Conservation (phyloP, 2,797 vertebrate genomes). For the Lacerta viridis region DNA sequence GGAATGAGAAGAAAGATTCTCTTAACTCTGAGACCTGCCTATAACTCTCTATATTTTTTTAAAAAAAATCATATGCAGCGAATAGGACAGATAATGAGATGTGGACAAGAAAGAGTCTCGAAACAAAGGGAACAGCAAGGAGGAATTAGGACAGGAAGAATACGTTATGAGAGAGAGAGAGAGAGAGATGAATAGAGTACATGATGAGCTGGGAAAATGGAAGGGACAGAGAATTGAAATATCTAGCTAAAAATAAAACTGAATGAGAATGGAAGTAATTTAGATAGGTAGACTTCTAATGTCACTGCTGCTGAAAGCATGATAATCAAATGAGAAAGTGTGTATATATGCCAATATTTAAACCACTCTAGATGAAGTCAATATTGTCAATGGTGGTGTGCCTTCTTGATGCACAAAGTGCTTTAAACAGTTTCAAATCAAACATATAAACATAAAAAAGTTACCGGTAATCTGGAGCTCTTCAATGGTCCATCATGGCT, state of each 20-base stretch:
- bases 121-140: constrained; percentile 1
- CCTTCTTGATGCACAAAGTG: background rate
- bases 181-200: constrained; percentile 7
- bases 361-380: background rate
- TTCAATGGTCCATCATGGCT: background rate
- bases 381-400: background rate
- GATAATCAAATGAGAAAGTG: background rate
- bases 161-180: background rate
- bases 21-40: background rate
- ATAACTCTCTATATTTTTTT: background rate
- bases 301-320: background rate
- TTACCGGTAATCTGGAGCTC: background rate
- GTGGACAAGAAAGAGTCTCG: background rate
- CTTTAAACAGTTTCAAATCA: background rate
- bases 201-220: constrained; percentile 15
- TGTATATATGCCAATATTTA: background rate
- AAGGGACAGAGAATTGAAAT: constrained; percentile 24
- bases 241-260: constrained; percentile 14
- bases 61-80: background rate
- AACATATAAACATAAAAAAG: background rate
- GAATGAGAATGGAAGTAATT: background rate
- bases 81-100: background rate
- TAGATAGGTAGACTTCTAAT: background rate
- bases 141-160: constrained; percentile 19
- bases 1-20: background rate